A percentile compares a stretch with the other conserved stretches of the same genome.
phyloP scores from a whole-genome alignment of 2,888 invertebrate species.

The Eurois occulta region DNA sequence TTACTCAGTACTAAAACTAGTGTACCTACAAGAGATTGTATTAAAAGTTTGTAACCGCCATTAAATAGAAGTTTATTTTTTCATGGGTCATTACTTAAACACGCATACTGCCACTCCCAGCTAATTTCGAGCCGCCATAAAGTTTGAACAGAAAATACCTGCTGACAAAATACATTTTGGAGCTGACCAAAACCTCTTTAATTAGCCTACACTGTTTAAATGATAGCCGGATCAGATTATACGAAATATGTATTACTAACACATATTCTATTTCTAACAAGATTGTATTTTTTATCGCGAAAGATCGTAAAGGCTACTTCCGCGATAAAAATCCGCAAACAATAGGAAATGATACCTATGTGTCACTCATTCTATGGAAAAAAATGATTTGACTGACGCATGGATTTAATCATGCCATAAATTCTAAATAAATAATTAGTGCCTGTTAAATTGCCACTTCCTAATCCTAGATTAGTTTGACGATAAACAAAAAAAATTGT shows the following conservation, averaged over 20 bases:
- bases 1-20: too few species aligned
- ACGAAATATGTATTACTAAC: neutral
- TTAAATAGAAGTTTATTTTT: too few species aligned
- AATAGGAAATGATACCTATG: conserved; percentile 11
- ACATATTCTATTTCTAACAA: neutral
- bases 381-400: conserved; percentile 7
- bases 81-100: too few species aligned
- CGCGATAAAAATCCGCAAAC: conserved; percentile 7
- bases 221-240: neutral
- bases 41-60: too few species aligned
- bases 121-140: too few species aligned
- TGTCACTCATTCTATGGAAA: conserved; percentile 11
- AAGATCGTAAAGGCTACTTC: neutral
- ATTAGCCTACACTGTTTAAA: neutral
- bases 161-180: too few species aligned
- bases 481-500: neutral
- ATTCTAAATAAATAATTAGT: conserved; percentile 15
- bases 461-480: conserved; percentile 25
- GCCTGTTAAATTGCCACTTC: neutral
- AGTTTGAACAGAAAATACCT: too few species aligned
- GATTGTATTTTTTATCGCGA: neutral
- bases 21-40: too few species aligned
- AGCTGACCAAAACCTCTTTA: too few species aligned
- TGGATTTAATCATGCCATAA: conserved; percentile 13
- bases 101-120: too few species aligned